Base-by-base conservation (phyloP, 2,113 vertebrate species). In the Aythya baeri region DNA sequence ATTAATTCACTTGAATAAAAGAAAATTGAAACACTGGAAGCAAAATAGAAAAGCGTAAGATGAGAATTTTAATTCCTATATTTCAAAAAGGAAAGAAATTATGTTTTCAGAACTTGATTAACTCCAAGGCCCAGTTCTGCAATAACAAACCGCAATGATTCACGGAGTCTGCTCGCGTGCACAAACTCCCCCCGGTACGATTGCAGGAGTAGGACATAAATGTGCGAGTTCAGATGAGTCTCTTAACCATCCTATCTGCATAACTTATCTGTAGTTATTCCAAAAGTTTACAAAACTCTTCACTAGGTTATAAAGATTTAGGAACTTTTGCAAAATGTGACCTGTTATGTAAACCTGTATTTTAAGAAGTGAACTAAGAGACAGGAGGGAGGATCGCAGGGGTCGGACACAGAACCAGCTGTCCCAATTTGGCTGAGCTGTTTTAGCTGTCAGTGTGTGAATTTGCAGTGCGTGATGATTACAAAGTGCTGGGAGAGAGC, bases 361-460 rank as follows among this genome's bases (percentile, higher is more conserved):
- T 97, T 96, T 95, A 96, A 79, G 94, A 94, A 86, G 91, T 86
- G 95, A 91, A 88, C 91, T 83, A 86, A 86, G 83, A 95, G 90
- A 92, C 88, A 90, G 94, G 94, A 95, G 95, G 95, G 92, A 95
- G 92, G 95, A 90, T 96, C 94, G 83, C 95, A 90, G 91, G 94
- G 95, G 95, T 92, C 95, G 94, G 96, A 97, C 92, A 94, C 88
- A 58, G 86, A 93, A 82, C 88, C 94, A 95, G 96, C 88, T 95
- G 94, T 94, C 96, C 86, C 96, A 63, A 68, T 94, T 96, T 83
- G 88, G 76, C 8, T 38, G 95, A 96, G 96, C 96, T 95, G 93
- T 91, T 96, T 85, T 75, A 95, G 93, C 92, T 96, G 96, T 96
- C 96, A 96, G 70, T 3, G 43, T 96, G 95, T 95, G 96, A 96